These are phyloP conservation scores for Octopus sinensis DNA, from an alignment of 1,140 invertebrate genomes.

Conservation along the genomic window DNA sequence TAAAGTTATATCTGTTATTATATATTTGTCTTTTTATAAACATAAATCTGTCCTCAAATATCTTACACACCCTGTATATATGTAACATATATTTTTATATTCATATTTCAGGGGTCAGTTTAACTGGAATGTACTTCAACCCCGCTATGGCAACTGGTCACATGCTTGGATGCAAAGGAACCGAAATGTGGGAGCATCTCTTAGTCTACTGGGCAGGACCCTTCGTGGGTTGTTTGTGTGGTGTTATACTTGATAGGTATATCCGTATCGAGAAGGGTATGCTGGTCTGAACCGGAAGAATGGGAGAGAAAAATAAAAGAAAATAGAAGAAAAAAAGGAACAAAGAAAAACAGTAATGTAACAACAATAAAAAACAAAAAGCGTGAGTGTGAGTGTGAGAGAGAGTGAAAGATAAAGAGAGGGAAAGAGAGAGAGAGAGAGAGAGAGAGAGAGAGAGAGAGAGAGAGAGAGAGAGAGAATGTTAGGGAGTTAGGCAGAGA, in stretches of 20 bases:
- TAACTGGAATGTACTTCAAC: constrained; percentile 89
- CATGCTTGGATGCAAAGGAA: constrained; percentile 81
- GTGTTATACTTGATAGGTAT: constrained; percentile 23
- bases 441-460: too few relatives aligned
- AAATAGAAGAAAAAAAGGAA: neutral
- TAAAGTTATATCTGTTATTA: too few relatives aligned
- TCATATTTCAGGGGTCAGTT: constrained; percentile 73
- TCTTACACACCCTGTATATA: too few relatives aligned
- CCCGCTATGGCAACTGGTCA: constrained; percentile 82
- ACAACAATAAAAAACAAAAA: neutral
- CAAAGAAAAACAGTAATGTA: neutral
- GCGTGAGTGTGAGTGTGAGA: neutral
- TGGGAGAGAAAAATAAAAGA: neutral
- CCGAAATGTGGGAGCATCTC: constrained; percentile 75
- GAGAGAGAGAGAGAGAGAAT: too few relatives aligned
- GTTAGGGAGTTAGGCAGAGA: too few relatives aligned
- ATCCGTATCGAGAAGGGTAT: neutral
- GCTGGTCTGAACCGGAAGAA: neutral
- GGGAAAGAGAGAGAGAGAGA: neutral
- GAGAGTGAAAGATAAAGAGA: neutral
- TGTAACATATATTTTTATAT: too few relatives aligned
- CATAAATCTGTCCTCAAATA: too few relatives aligned
- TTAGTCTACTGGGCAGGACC: constrained; percentile 86
- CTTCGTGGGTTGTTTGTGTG: constrained; percentile 62
- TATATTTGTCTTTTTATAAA: too few relatives aligned